These are phyloP conservation scores for Drosophila arizonae DNA, from an alignment of 1,140 invertebrate species.

Conservation along the genomic window DNA sequence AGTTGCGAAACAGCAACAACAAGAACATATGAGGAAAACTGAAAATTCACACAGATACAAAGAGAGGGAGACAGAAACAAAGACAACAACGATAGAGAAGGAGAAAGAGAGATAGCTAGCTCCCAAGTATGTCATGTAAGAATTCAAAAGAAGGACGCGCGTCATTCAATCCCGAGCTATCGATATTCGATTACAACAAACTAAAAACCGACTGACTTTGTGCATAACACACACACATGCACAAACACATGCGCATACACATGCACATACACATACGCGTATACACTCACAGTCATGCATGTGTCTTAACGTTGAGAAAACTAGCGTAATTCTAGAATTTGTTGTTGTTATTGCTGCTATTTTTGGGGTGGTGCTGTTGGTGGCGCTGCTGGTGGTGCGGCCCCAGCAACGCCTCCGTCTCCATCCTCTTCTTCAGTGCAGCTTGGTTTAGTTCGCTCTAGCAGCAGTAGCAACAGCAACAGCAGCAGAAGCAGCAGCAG, in stretches of 20 bases:
- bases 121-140: conserved; percentile 76
- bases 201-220: conserved; percentile 77
- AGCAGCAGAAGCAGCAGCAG: conserved; percentile 21
- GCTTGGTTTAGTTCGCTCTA: conserved; percentile 70
- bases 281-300: not conserved
- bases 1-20: conserved; percentile 45
- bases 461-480: conserved; percentile 43
- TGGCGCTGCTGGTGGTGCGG: conserved; percentile 44
- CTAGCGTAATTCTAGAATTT: conserved; percentile 80
- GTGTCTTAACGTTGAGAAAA: conserved; percentile 60
- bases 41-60: conserved; percentile 52
- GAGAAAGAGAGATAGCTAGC: conserved; percentile 7
- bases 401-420: conserved; percentile 22
- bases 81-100: not conserved
- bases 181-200: conserved; percentile 81
- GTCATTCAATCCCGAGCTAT: conserved; percentile 80
- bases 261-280: conserved; percentile 25
- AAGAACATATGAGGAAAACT: conserved; percentile 37
- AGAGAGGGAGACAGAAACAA: conserved; percentile 8
- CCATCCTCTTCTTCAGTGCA: conserved; percentile 31
- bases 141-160: conserved; percentile 79
- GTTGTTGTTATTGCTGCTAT: conserved; percentile 47
- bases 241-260: conserved; percentile 36
- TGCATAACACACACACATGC: conserved; percentile 44
- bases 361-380: conserved; percentile 56